Evolutionary conservation across 1,140 invertebrate species (phyloP), one percentile per base, ranked within the genome.

Genomic region (Drosophila santomea): DNA sequence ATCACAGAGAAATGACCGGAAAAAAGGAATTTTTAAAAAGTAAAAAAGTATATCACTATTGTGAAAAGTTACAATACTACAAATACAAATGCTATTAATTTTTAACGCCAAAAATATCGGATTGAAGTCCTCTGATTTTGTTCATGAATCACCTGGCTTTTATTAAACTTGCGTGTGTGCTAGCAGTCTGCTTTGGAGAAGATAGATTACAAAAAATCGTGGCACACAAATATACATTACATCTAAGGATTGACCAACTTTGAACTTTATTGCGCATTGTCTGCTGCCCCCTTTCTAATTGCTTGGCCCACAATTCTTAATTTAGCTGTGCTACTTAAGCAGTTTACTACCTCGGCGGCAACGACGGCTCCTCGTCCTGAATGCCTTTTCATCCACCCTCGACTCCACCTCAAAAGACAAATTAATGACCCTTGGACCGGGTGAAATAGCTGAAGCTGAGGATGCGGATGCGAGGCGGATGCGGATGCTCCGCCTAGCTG

Each of bases 251-350:
- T 74, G 69, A 74, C 74, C 56, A 77, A 61, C 64, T 81, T 82
- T 78, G 69, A 78, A 75, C 68, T 82, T 63, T 61, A 78, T 75
- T 67, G 72, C 69, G 36, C 72, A 54, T 67, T 59, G 55, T 51
- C 28, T 35, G 14, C 17, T 25, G 20, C 59, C 58, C 20, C 17
- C 38, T 54, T 47, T 66, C 57, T 85, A 85, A 86, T 86, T 85
- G 78, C 82, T 63, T 25, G 44, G 47, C 39, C 59, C 52, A 76
- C 75, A 79, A 76, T 86, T 82, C 82, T 82, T 86, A 83, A 86
- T 86, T 86, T 88, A 86, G 82, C 88, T 86, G 83, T 88, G 83
- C 79, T 88, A 86, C 82, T 86, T 86, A 86, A 86, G 79, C 83
- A 86, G 83, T 86, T 88, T 88, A 86, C 88, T 85, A 69, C 82